Percentiles rank a stretch among this genome's conserved stretches.
phyloP scores from a whole-genome alignment of 1,140 invertebrate genomes.

The Microplitis demolitor region DNA sequence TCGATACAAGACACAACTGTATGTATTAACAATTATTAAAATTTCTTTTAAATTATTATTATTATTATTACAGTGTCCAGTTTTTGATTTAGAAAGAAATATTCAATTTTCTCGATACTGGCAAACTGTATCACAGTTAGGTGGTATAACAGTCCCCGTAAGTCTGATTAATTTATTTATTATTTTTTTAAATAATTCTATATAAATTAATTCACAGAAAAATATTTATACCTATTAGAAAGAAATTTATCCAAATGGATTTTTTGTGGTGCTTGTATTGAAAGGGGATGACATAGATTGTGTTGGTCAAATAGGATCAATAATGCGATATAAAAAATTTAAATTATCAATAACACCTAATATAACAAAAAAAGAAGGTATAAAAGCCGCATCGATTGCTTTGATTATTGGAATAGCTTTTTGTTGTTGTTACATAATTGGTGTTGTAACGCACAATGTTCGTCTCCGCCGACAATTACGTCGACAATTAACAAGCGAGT shows the following conservation, averaged over 20 bases:
- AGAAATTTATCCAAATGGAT: slow-evolving; percentile 66
- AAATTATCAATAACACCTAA: slow-evolving; percentile 63
- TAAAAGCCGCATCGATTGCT: slow-evolving; percentile 65
- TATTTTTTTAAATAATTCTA: neutral
- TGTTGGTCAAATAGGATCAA: slow-evolving; percentile 49
- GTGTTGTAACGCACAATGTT: slow-evolving; percentile 58
- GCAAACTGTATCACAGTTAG: slow-evolving; percentile 69
- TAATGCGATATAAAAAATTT: slow-evolving; percentile 62
- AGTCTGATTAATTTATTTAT: slow-evolving; percentile 29
- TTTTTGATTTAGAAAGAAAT: slow-evolving; percentile 66
- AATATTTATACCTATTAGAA: slow-evolving; percentile 32
- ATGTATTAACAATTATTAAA: slow-evolving; percentile 32
- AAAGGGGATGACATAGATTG: slow-evolving; percentile 78
- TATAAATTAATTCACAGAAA: too few species aligned
- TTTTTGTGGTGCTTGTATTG: slow-evolving; percentile 83
- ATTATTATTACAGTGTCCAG: slow-evolving; percentile 61
- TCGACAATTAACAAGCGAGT: slow-evolving; percentile 43
- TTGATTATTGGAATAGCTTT: slow-evolving; percentile 66
- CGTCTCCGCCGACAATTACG: slow-evolving; percentile 54
- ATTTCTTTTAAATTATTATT: neutral
- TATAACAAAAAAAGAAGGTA: slow-evolving; percentile 68
- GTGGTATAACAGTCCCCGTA: slow-evolving; percentile 67
- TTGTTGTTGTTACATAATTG: slow-evolving; percentile 64
- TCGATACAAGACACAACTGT: slow-evolving; percentile 69
- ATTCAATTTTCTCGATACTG: slow-evolving; percentile 68